Evolutionary conservation across 2,888 invertebrate species (phyloP).

Genomic region (Himalopsyche tibetana): DNA sequence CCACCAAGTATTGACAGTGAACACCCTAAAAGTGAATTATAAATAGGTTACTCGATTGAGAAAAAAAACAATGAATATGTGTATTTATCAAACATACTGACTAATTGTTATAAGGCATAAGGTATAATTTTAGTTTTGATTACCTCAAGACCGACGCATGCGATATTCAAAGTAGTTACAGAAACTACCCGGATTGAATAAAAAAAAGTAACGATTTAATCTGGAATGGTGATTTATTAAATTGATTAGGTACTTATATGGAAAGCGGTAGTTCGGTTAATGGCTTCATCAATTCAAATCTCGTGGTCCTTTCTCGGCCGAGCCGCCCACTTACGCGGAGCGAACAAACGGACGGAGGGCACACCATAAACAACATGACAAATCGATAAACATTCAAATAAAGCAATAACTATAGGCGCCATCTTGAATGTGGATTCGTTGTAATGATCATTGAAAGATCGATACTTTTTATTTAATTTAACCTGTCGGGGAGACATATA

Average conservation of each 20-base stretch:
- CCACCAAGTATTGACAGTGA: no score
- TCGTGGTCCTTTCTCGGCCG: not conserved
- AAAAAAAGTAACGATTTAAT: slow-evolving; percentile 16
- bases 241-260: slow-evolving; percentile 31
- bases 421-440: slow-evolving; percentile 19
- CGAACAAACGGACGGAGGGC: not conserved
- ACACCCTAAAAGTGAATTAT: no score
- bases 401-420: slow-evolving; percentile 18
- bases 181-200: not conserved
- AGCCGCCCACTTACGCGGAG: slow-evolving; percentile 26
- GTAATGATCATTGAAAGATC: not conserved
- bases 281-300: slow-evolving; percentile 42
- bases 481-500: no score
- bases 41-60: no score
- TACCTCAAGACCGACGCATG: not conserved
- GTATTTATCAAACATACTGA: no score
- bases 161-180: not conserved
- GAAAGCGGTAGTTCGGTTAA: slow-evolving; percentile 17
- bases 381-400: slow-evolving; percentile 26
- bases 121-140: no score
- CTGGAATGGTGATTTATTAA: slow-evolving; percentile 14
- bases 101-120: no score
- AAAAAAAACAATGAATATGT: no score
- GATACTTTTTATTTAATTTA: not conserved
- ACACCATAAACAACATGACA: not conserved